A percentile compares a stretch with the other conserved stretches of the same genome.
Evolutionary conservation across 1,140 invertebrate genomes (phyloP).

Genomic region (Caerostris darwini): DNA sequence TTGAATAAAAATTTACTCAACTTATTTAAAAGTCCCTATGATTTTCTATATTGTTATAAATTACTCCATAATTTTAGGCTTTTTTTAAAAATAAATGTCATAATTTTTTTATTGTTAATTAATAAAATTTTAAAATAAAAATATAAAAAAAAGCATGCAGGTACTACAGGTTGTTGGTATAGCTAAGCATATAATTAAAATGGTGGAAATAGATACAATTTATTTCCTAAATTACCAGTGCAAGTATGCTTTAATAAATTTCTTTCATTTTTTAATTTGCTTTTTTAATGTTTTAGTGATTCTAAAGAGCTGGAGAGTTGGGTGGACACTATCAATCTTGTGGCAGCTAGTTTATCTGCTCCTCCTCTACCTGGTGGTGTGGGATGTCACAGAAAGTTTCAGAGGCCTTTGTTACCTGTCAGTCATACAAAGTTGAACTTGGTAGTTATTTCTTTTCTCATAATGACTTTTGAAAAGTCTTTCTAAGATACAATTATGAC

Average conservation of each 20-base stretch:
- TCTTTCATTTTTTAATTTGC: not conserved
- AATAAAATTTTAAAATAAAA: not conserved
- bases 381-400: slow-evolving; percentile 94
- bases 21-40: too few species aligned
- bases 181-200: not conserved
- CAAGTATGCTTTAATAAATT: not conserved
- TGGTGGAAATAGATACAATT: not conserved
- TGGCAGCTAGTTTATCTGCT: slow-evolving; percentile 96
- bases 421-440: slow-evolving; percentile 93
- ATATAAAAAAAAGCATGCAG: not conserved
- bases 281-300: slow-evolving; percentile 75
- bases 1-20: too few species aligned
- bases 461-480: too few species aligned
- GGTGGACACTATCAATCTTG: slow-evolving; percentile 99
- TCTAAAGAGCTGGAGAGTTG: slow-evolving; percentile 94
- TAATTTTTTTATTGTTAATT: not conserved
- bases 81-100: too few species aligned
- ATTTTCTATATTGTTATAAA: too few species aligned
- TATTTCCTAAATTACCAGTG: not conserved
- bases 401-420: slow-evolving; percentile 94
- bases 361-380: slow-evolving; percentile 93
- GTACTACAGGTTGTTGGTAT: not conserved
- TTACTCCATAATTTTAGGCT: too few species aligned
- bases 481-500: too few species aligned
- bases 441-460: slow-evolving; percentile 83